Evolutionary conservation across 2,113 vertebrate species (phyloP).

Genomic region (Tylochromis polylepis): DNA sequence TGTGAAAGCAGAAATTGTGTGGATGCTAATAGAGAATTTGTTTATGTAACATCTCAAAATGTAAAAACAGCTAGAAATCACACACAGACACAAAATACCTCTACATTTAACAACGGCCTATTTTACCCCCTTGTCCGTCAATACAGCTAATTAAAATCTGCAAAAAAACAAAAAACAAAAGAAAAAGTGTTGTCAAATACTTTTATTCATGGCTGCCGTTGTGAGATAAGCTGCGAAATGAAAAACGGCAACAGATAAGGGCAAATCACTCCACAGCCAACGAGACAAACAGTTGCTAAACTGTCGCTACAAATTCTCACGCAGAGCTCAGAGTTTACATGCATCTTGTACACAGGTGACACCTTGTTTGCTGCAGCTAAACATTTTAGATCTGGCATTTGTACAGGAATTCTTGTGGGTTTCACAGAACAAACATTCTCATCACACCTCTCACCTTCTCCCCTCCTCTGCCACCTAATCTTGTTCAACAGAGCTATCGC

Average conservation of each 20-base stretch:
- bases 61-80: not conserved
- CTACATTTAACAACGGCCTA: not conserved
- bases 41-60: not conserved
- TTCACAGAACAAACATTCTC: not conserved
- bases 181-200: not conserved
- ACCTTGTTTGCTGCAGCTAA: not conserved
- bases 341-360: not conserved
- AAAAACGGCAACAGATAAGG: not conserved
- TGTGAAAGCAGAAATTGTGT: not conserved
- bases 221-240: not conserved
- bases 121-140: not conserved
- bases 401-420: not conserved
- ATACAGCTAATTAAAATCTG: not conserved
- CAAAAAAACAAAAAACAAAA: rapidly evolving
- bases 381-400: not conserved
- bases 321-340: not conserved
- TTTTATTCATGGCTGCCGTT: not conserved
- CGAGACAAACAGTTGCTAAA: not conserved
- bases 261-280: not conserved
- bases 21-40: not conserved
- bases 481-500: not conserved
- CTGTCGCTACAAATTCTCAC: not conserved
- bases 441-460: not conserved
- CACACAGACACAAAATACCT: not conserved
- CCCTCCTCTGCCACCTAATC: not conserved